Conservation (phyloP, 1,140 invertebrate species). For the Aporrectodea caliginosa region DNA sequence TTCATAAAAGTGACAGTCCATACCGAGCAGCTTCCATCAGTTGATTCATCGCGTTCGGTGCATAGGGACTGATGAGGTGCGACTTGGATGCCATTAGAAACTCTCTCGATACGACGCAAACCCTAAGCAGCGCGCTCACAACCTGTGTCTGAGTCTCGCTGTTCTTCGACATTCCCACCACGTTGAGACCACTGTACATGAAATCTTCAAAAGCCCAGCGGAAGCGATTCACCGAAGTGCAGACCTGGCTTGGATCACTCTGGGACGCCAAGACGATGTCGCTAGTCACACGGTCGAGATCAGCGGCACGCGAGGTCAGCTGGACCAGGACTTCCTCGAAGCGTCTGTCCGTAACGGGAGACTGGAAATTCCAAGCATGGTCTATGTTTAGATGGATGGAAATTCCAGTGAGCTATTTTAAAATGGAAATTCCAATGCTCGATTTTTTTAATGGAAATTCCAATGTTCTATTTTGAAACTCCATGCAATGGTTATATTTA, state of each 20-base stretch:
- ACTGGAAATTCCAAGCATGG: conserved; percentile 52
- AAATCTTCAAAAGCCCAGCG: conserved; percentile 26
- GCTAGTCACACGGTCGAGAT: conserved; percentile 59
- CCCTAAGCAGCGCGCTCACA: conserved; percentile 6
- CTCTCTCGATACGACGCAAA: conserved; percentile 60
- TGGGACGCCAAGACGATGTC: conserved; percentile 13
- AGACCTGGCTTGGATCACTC: conserved; percentile 4
- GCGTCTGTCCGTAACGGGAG: conserved; percentile 42
- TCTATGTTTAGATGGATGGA: no score
- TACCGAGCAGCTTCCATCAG: conserved; percentile 68
- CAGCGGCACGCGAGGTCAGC: conserved; percentile 73
- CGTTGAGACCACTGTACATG: conserved; percentile 24
- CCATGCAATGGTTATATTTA: no score
- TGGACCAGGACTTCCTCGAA: conserved; percentile 75
- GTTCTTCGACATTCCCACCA: conserved; percentile 25
- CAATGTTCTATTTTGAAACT: no score
- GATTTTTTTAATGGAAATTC: no score
- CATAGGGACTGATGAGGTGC: conserved; percentile 75
- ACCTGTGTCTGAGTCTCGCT: neutral
- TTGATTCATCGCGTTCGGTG: conserved; percentile 16
- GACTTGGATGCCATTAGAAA: conserved; percentile 81
- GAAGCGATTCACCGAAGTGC: conserved; percentile 8
- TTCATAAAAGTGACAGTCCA: no score
- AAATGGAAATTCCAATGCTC: no score
- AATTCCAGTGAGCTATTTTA: no score